phyloP scores from a whole-genome alignment of 2,113 vertebrate genomes.

The Pogona vitticeps region DNA sequence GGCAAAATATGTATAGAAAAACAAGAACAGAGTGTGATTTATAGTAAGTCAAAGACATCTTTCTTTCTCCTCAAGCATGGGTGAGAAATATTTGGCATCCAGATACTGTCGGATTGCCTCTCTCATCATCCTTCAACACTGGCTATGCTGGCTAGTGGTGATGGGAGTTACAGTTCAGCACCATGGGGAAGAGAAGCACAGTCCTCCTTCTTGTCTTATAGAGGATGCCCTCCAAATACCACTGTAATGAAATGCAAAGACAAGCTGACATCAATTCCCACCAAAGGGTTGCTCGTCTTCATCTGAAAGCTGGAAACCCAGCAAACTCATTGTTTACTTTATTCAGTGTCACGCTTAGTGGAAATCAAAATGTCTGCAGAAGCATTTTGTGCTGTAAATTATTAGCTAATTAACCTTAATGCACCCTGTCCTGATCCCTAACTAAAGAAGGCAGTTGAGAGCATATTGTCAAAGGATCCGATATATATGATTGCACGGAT shows the following conservation, averaged over 20 bases:
- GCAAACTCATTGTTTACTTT: conserved; percentile 50
- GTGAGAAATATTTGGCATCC: too few species aligned
- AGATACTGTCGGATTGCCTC: too few species aligned
- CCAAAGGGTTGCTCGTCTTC: neutral
- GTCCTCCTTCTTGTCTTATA: too few species aligned
- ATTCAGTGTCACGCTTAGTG: conserved; percentile 63
- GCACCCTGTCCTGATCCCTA: conserved; percentile 54
- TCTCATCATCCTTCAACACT: too few species aligned
- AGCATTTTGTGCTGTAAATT: conserved; percentile 68
- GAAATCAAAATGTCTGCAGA: conserved; percentile 68
- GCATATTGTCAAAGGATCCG: conserved; percentile 38
- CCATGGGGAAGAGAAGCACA: too few species aligned
- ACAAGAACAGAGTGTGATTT: too few species aligned
- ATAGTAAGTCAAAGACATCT: too few species aligned
- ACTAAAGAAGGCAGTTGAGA: conserved; percentile 38
- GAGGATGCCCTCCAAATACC: conserved; percentile 20
- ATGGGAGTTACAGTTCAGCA: too few species aligned
- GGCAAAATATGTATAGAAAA: too few species aligned
- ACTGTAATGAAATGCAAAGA: conserved; percentile 54
- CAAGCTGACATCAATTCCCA: conserved; percentile 29
- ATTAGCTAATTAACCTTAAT: conserved; percentile 75
- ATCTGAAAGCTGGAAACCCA: conserved; percentile 40
- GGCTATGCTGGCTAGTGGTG: too few species aligned
- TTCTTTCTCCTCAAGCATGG: too few species aligned
- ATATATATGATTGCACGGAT: conserved; percentile 20